A percentile compares a stretch with the other conserved stretches of the same genome.
Conservation (phyloP, 1,140 invertebrate species). For the Liolophura sinensis region DNA sequence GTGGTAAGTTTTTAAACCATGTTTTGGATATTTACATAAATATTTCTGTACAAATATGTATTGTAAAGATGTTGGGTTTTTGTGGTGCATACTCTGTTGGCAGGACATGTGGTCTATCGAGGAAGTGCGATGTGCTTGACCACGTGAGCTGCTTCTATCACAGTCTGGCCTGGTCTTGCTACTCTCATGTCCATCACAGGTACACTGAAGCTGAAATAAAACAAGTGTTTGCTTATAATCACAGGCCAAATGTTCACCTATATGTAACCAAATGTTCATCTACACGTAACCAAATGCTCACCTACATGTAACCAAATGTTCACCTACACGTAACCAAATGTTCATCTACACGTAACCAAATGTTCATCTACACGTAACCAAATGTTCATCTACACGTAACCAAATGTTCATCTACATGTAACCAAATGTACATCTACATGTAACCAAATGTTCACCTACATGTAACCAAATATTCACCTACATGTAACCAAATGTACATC, state of each 20-base stretch:
- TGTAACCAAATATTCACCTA: not conserved
- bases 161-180: slow-evolving; percentile 32
- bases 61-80: no score
- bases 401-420: not conserved
- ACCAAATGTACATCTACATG: not conserved
- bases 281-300: slow-evolving; percentile 1
- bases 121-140: slow-evolving; percentile 23
- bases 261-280: slow-evolving; percentile 3
- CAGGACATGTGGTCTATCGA: no score
- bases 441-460: not conserved
- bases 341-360: not conserved
- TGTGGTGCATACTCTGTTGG: no score
- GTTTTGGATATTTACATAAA: no score
- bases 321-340: not conserved
- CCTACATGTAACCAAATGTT: not conserved
- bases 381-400: not conserved
- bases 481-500: not conserved
- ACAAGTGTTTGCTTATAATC: slow-evolving; percentile 3
- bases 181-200: slow-evolving; percentile 43
- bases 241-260: not conserved
- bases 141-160: slow-evolving; percentile 44
- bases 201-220: slow-evolving; percentile 40
- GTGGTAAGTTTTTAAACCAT: no score
- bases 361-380: not conserved
- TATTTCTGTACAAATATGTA: no score